Conservation (phyloP, 1,140 invertebrate genomes). For the Sycophaga agraensis region DNA sequence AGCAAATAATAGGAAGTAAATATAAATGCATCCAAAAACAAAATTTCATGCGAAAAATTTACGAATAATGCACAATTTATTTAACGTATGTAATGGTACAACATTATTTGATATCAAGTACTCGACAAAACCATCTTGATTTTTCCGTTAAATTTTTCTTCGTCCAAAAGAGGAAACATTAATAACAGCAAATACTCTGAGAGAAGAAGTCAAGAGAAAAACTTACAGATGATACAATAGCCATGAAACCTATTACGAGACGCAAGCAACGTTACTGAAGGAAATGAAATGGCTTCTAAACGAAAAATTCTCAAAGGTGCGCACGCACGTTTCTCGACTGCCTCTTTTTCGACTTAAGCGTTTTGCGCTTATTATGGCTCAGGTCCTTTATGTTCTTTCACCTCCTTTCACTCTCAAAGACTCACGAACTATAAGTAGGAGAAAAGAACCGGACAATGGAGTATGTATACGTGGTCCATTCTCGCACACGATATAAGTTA, state of each 20-base stretch:
- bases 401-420: slow-evolving; percentile 16
- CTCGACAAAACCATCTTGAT: too few species aligned
- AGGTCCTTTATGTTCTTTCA: not conserved
- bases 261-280: slow-evolving; percentile 8
- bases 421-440: not conserved
- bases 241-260: slow-evolving; percentile 17
- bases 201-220: not conserved
- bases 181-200: not conserved
- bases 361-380: slow-evolving; percentile 2
- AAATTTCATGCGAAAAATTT: too few species aligned
- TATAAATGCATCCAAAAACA: too few species aligned
- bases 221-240: not conserved
- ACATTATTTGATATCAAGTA: too few species aligned
- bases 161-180: not conserved
- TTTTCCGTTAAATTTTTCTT: not conserved
- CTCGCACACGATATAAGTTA: not conserved
- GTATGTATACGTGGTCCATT: not conserved
- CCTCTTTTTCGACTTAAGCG: not conserved
- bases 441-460: too few species aligned
- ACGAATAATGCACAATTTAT: slow-evolving; percentile 4
- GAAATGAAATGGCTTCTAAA: slow-evolving; percentile 16
- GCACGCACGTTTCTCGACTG: not conserved
- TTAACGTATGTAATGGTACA: too few species aligned
- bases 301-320: slow-evolving; percentile 7
- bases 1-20: too few species aligned